These are phyloP conservation scores for Rhagonycha lutea DNA, from an alignment of 2,888 invertebrate genomes.

Conservation along the genomic window DNA sequence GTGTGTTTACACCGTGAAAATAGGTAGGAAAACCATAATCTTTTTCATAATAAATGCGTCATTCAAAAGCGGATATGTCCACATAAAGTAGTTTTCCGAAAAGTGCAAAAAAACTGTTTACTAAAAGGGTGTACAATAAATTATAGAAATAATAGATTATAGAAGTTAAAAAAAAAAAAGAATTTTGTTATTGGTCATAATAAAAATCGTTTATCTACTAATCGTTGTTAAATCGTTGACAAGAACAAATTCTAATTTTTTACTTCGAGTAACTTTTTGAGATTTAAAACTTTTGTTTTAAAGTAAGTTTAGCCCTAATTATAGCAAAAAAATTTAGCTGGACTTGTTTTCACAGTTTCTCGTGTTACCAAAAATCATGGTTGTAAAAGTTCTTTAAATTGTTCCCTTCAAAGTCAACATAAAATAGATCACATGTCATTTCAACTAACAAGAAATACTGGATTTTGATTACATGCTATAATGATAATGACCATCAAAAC, in stretches of 20 bases:
- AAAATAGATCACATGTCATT: not conserved
- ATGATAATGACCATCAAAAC: not conserved
- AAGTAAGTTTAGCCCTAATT: not conserved
- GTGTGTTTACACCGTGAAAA: no score
- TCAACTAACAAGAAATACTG: not conserved
- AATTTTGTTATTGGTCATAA: no score
- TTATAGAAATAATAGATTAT: no score
- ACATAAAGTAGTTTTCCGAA: no score
- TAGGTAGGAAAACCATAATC: no score
- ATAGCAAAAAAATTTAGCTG: not conserved
- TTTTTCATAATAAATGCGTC: no score
- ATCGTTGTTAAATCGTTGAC: not conserved
- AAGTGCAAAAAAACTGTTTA: no score
- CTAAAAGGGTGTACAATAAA: no score
- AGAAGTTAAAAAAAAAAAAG: no score
- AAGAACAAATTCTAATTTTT: not conserved
- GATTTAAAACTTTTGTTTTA: not conserved
- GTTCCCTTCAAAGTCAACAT: not conserved
- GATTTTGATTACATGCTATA: not conserved
- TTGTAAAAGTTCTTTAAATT: not conserved
- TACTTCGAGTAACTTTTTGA: not conserved
- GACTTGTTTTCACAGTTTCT: not conserved
- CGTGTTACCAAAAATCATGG: not conserved
- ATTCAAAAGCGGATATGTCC: no score
- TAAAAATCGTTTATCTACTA: not conserved